A percentile compares a stretch with the other conserved stretches of the same genome.
Conservation (phyloP, 1,140 invertebrate genomes). For the Papilio polyxenes region DNA sequence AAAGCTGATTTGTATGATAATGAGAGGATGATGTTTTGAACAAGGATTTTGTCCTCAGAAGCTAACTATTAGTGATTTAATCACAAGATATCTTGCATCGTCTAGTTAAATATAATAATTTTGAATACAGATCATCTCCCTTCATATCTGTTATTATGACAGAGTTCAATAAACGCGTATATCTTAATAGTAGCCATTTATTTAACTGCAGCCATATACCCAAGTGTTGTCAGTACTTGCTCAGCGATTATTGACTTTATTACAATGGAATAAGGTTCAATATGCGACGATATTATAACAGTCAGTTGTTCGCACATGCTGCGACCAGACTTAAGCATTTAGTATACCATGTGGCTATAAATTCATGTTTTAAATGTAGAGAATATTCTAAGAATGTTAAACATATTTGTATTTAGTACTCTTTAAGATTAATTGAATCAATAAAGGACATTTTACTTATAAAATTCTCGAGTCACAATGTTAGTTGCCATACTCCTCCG, state of each 20-base stretch:
- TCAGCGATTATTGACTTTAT: background rate
- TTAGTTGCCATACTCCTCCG: no score
- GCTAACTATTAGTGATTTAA: no score
- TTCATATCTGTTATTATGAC: conserved; percentile 32
- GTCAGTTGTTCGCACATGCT: conserved; percentile 31
- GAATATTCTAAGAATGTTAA: background rate
- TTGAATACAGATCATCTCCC: background rate
- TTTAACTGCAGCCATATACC: conserved; percentile 32
- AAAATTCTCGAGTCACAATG: no score
- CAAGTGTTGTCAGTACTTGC: background rate
- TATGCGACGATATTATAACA: background rate
- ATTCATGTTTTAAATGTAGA: conserved; percentile 29
- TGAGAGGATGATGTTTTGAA: no score
- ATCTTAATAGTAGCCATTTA: conserved; percentile 34
- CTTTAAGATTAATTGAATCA: background rate
- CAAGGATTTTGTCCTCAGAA: no score
- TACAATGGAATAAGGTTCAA: background rate
- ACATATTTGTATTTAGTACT: background rate
- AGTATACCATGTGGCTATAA: conserved; percentile 10
- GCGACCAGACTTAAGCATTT: conserved; percentile 33
- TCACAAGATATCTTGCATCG: background rate
- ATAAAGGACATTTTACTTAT: background rate
- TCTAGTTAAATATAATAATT: background rate
- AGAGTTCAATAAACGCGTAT: conserved; percentile 34
- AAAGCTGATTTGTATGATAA: no score